These are phyloP conservation scores for Cebidichthys violaceus DNA, from an alignment of 2,113 vertebrate species.

Conservation along the genomic window DNA sequence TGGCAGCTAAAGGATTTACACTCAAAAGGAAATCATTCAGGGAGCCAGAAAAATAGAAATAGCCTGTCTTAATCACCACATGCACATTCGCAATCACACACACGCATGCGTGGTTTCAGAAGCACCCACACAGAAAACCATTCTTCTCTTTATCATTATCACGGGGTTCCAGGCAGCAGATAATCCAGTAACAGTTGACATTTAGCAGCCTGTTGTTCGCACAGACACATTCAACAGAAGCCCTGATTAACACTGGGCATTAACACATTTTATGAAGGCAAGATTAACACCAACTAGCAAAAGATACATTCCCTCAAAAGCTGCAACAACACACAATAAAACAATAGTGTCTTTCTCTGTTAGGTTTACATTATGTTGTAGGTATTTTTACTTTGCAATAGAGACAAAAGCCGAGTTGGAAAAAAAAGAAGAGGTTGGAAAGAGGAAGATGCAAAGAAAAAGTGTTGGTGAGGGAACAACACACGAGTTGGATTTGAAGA, in stretches of 20 bases:
- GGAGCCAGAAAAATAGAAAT: constrained; percentile 58
- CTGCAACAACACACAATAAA: constrained; percentile 34
- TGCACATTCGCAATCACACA: constrained; percentile 40
- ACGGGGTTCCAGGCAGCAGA: constrained; percentile 67
- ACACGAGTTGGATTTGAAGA: not conserved
- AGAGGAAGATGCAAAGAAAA: constrained; percentile 1
- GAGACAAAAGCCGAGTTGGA: not conserved
- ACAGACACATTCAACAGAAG: constrained; percentile 42
- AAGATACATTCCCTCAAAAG: constrained; percentile 38
- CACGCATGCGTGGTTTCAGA: constrained; percentile 29
- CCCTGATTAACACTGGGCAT: constrained; percentile 57
- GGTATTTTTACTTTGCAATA: constrained; percentile 5
- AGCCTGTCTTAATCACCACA: constrained; percentile 61
- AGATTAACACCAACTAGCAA: constrained; percentile 59
- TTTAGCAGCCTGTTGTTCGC: constrained; percentile 67
- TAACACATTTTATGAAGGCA: constrained; percentile 53
- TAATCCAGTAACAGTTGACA: constrained; percentile 73
- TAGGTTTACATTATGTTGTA: not conserved
- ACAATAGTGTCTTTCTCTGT: constrained; percentile 14
- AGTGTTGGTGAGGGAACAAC: not conserved
- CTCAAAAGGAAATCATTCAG: constrained; percentile 61
- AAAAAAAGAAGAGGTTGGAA: not conserved
- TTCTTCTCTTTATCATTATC: constrained; percentile 66
- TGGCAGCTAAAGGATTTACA: constrained; percentile 61
- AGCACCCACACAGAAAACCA: constrained; percentile 48